These are phyloP conservation scores for Nicator chloris DNA, from an alignment of 2,113 vertebrate species.

Conservation along the genomic window DNA sequence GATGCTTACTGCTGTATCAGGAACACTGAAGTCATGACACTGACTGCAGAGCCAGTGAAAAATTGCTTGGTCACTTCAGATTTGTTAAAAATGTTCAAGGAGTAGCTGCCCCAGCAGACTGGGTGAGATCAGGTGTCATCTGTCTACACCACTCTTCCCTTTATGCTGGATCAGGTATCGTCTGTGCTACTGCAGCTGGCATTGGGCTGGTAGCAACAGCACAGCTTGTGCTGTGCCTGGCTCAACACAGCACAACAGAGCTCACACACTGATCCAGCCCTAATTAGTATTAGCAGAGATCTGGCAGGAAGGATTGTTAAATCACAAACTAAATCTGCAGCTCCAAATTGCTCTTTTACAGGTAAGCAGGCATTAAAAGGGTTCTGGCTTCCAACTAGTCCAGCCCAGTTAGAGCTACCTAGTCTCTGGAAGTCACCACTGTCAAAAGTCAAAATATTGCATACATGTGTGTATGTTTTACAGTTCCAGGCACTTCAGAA, in stretches of 20 bases:
- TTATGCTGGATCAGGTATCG: constrained; percentile 16
- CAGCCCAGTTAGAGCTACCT: not conserved
- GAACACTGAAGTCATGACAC: not conserved
- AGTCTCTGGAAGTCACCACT: not conserved
- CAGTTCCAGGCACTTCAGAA: not conserved
- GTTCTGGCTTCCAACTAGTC: not conserved
- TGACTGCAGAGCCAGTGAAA: not conserved
- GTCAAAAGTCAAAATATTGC: not conserved
- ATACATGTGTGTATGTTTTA: accelerated
- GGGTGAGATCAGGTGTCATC: not conserved
- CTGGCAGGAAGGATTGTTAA: not conserved
- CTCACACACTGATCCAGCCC: not conserved
- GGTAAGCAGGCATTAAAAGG: not conserved
- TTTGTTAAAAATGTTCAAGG: constrained; percentile 11
- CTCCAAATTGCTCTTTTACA: not conserved
- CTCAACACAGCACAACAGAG: not conserved
- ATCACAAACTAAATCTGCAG: not conserved
- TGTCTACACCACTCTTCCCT: constrained; percentile 1
- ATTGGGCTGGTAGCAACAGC: not conserved
- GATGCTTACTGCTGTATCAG: not conserved
- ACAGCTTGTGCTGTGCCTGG: not conserved
- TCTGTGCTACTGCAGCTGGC: constrained; percentile 25
- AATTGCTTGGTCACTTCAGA: constrained; percentile 11
- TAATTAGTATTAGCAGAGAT: not conserved
- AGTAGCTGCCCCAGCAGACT: constrained; percentile 2